Evolutionary conservation across 2,888 invertebrate species (phyloP).

Genomic region (Endotricha flammealis): DNA sequence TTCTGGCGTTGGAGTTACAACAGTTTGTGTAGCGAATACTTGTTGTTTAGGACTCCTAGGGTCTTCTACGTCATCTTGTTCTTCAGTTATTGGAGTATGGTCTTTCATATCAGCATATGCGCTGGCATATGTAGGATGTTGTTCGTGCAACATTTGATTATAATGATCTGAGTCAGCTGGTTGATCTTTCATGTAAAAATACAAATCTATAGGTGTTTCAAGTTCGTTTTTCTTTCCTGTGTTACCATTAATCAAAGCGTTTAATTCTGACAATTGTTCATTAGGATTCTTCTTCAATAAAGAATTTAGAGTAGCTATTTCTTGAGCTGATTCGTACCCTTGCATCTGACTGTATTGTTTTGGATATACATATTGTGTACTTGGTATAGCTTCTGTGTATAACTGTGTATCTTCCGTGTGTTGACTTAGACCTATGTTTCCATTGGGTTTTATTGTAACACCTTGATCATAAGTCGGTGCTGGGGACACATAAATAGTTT

Average conservation of each 20-base stretch:
- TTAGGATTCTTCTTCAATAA: slow-evolving; percentile 67
- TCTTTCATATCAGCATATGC: slow-evolving; percentile 42
- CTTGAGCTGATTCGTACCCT: slow-evolving; percentile 49
- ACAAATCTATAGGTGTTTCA: slow-evolving; percentile 54
- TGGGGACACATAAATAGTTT: slow-evolving; percentile 43
- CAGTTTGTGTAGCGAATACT: slow-evolving; percentile 26
- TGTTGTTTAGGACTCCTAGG: slow-evolving; percentile 32
- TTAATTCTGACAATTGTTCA: slow-evolving; percentile 68
- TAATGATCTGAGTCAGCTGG: slow-evolving; percentile 31
- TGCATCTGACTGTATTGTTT: slow-evolving; percentile 54
- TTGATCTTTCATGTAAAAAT: slow-evolving; percentile 52
- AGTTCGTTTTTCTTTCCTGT: slow-evolving; percentile 31
- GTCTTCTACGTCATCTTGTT: slow-evolving; percentile 60
- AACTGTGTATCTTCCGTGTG: slow-evolving; percentile 32
- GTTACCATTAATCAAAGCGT: slow-evolving; percentile 46
- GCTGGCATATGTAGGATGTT: slow-evolving; percentile 39
- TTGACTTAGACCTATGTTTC: slow-evolving; percentile 42
- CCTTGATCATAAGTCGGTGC: slow-evolving; percentile 53
- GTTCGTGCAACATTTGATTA: slow-evolving; percentile 30
- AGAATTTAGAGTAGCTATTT: slow-evolving; percentile 61
- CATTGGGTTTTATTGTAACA: slow-evolving; percentile 62
- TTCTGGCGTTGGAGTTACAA: slow-evolving; percentile 27
- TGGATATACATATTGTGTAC: slow-evolving; percentile 47
- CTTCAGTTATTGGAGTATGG: slow-evolving; percentile 66
- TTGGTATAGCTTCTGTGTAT: slow-evolving; percentile 47